Conservation (phyloP, 2,888 invertebrate genomes). For the Hymenopus coronatus region DNA sequence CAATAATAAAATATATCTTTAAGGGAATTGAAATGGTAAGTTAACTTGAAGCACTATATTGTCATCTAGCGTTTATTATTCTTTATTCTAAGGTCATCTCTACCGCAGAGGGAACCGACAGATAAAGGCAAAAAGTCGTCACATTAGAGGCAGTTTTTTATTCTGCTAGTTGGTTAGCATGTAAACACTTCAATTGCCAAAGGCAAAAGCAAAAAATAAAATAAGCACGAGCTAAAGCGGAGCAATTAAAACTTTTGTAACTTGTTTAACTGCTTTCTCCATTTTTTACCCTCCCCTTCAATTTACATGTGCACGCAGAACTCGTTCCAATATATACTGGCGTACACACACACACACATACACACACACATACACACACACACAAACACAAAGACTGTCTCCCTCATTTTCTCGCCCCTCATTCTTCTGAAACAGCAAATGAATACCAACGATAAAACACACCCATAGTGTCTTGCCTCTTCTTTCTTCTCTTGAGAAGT, state of each 20-base stretch:
- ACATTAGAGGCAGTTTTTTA: neutral
- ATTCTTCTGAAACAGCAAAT: too few species aligned
- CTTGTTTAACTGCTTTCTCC: neutral
- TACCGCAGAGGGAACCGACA: neutral
- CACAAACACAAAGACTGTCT: too few species aligned
- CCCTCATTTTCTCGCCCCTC: too few species aligned
- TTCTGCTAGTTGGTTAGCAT: neutral
- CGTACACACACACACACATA: too few species aligned
- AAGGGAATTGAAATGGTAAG: too few species aligned
- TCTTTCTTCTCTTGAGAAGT: too few species aligned
- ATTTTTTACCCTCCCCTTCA: neutral
- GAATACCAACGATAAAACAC: too few species aligned
- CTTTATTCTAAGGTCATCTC: neutral
- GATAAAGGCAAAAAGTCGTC: neutral
- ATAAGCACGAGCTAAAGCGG: neutral
- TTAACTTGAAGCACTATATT: too few species aligned
- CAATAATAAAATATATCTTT: too few species aligned
- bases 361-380: too few species aligned
- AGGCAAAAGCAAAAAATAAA: neutral
- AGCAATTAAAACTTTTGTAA: neutral
- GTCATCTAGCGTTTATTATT: too few species aligned
- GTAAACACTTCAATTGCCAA: neutral
- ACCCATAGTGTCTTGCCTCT: too few species aligned
- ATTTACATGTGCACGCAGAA: neutral
- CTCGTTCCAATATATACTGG: neutral